Conservation (phyloP, 2,797 vertebrate species). For the Crossoptilon crossoptilon region DNA sequence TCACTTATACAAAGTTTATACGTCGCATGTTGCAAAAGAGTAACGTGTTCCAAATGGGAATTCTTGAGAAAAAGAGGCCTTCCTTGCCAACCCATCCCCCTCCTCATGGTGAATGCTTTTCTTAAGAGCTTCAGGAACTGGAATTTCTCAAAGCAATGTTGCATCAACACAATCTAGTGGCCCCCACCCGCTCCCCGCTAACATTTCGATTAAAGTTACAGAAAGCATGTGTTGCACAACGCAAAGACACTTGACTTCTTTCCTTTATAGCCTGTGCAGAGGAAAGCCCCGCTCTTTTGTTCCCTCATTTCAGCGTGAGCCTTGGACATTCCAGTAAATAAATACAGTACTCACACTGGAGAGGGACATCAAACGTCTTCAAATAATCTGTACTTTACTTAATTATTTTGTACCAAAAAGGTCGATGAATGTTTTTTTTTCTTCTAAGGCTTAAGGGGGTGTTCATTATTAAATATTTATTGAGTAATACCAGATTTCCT, state of each 20-base stretch:
- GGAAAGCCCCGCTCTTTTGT: constrained; percentile 59
- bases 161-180: constrained; percentile 3
- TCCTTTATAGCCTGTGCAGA: neutral
- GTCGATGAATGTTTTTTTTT: neutral
- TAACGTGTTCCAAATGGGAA: constrained; percentile 62
- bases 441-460: neutral
- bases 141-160: constrained; percentile 47
- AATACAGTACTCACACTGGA: neutral
- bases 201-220: constrained; percentile 55
- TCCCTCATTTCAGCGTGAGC: constrained; percentile 42
- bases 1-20: constrained; percentile 64
- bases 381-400: neutral
- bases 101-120: constrained; percentile 36
- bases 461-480: constrained; percentile 47
- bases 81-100: constrained; percentile 32
- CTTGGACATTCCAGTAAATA: constrained; percentile 61
- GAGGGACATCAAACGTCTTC: constrained; percentile 3
- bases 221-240: constrained; percentile 70
- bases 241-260: constrained; percentile 58
- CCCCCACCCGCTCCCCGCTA: neutral
- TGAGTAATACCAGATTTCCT: constrained; percentile 65
- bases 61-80: constrained; percentile 41
- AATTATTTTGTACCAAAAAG: constrained; percentile 38
- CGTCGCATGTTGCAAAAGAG: constrained; percentile 38
- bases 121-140: constrained; percentile 57